Evolutionary conservation across 2,888 invertebrate species (phyloP), one percentile per base, ranked within the genome.

Genomic region (Epinotia demarniana): DNA sequence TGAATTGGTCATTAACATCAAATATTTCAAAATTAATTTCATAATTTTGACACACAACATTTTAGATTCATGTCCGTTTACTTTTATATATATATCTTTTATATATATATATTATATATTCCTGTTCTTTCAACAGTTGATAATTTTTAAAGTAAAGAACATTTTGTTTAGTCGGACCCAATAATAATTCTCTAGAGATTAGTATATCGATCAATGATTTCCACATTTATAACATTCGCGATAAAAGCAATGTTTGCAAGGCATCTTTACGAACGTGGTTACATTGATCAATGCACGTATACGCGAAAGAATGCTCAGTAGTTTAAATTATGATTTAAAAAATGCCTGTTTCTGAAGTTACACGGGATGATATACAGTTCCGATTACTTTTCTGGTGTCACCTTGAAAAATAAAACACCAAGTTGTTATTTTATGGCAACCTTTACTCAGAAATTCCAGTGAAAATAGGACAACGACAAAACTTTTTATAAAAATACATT

Each of bases 381-480:
- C 9, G 39, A 39, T 9, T 39, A 39, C 9, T 8, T 39, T 9
- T 39, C 39, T 39, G 9, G 39, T 39, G 39, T 39, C 39, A 39
- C 39, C 8, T 39, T 39, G 39, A 39, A 39, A 9, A 39, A 39
- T 39, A 39, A 18, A 23, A 23, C 46, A 19, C 11, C 16, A 2
- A 12, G 11, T 63, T 23, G 46, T 23, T 46, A 23, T 46, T 18
- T 23, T 19, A 64, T 64, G 43, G 23, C 46, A 64, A 46, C 46
- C 43, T 64, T 64, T 23, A 23, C 16, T 46, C 46, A 46, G 46
- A 46, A 9, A 13, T 13, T 62, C 11, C 39, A 39, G 39, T 39
- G 39, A 62, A 39, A 63, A 63, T 63, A 63, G 63, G 12, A 39
- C 6, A 43, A 43, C 12, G 27, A 60, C 8, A 13, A 46, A 63